Conservation (phyloP, 2,888 invertebrate genomes). For the Dasypogon diadema region DNA sequence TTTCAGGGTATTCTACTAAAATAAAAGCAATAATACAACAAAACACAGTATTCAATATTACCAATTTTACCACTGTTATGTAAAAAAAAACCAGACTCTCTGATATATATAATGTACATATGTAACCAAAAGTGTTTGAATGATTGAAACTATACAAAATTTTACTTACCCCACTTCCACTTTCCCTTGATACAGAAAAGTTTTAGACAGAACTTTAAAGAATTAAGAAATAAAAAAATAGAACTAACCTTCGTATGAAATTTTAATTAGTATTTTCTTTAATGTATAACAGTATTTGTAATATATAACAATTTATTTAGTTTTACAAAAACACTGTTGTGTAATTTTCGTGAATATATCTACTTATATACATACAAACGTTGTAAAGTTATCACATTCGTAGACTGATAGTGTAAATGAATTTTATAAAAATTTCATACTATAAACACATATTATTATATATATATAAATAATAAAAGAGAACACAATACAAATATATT, state of each 20-base stretch:
- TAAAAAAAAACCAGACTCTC: background rate
- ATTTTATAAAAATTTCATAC: conserved; percentile 44
- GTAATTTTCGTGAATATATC: background rate
- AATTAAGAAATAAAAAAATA: too few relatives aligned
- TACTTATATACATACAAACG: background rate
- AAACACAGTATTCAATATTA: too few relatives aligned
- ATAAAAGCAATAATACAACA: background rate
- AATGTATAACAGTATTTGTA: background rate
- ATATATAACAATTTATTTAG: background rate
- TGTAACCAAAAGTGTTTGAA: too few relatives aligned
- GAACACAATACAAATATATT: conserved; percentile 9
- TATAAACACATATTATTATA: conserved; percentile 17
- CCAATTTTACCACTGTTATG: too few relatives aligned
- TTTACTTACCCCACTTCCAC: too few relatives aligned
- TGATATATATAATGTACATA: too few relatives aligned
- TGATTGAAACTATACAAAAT: too few relatives aligned
- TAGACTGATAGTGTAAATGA: conserved; percentile 47
- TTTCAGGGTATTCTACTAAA: background rate
- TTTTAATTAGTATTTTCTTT: background rate
- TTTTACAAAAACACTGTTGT: conserved; percentile 2
- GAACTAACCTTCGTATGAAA: background rate
- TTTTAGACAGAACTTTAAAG: too few relatives aligned
- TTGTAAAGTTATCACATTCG: conserved; percentile 42
- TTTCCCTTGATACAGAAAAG: background rate
- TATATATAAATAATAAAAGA: background rate